These are phyloP conservation scores for Isoperla grammatica DNA, from an alignment of 2,888 invertebrate genomes.

Conservation along the genomic window DNA sequence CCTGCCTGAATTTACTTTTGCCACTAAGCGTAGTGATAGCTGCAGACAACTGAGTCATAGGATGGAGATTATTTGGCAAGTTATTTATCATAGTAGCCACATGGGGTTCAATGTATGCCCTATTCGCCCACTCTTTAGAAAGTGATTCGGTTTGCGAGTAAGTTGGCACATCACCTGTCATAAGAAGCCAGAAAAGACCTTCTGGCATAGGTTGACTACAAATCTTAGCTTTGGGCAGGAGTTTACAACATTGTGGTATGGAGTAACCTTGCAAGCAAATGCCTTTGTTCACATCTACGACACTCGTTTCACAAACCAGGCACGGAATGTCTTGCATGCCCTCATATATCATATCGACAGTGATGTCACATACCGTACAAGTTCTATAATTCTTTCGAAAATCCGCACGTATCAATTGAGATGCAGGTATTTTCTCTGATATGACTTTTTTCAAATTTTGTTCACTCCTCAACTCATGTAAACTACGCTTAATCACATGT, in stretches of 20 bases:
- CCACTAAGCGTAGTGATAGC: constrained; percentile 88
- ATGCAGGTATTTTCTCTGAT: no score
- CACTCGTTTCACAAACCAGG: constrained; percentile 90
- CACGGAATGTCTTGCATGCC: constrained; percentile 96
- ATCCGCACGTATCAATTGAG: no score
- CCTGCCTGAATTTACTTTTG: constrained; percentile 87
- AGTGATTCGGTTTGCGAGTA: constrained; percentile 56
- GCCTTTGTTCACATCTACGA: constrained; percentile 91
- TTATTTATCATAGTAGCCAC: constrained; percentile 91
- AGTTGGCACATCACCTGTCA: constrained; percentile 84
- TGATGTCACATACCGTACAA: constrained; percentile 93
- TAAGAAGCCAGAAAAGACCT: constrained; percentile 86
- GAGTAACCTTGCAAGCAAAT: constrained; percentile 91
- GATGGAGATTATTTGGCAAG: constrained; percentile 85
- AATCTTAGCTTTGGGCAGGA: constrained; percentile 73
- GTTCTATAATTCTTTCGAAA: constrained; percentile 87
- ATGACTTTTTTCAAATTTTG: no score
- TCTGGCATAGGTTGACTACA: constrained; percentile 86
- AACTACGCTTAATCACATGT: no score
- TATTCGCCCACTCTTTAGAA: constrained; percentile 51
- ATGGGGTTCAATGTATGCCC: constrained; percentile 81
- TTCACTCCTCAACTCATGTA: no score
- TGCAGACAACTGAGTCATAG: constrained; percentile 91
- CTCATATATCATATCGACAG: constrained; percentile 89
- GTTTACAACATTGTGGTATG: constrained; percentile 87